Base-by-base conservation (phyloP, 1,140 invertebrate genomes). In the Pseudachorutes palmiensis region DNA sequence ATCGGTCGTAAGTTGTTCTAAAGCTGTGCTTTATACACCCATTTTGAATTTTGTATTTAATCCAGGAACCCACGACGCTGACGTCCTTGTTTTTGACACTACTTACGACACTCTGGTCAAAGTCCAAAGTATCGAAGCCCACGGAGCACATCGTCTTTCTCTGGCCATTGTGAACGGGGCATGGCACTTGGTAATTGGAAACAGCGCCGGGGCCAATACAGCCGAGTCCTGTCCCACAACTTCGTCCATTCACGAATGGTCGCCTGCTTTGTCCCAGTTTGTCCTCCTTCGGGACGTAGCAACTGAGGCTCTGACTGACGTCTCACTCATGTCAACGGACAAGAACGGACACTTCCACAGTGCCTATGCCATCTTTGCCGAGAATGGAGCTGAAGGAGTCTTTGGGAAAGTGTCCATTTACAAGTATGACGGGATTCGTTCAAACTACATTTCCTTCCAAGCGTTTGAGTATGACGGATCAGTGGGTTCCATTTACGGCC, bases 161-260 rank as follows among this genome's bases (percentile, higher is more conserved):
- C 1, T 68, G 14, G 33, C 9, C 1, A 1, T 28, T 19, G 57
- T 64, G 16, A 29, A 67, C 41, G 29, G 36, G 0, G n/a, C 28
- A 2, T 64, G 49, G 60, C 22, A 67, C 32, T 51, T 70, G 12
- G 62, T 51, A 2, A 67, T 70, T 24, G 69, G 61, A n/a, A 70
- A 70, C 29, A 67, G 48, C 45, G n/a, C n/a, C n/a, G 26, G 14
- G 3, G n/a, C 28, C 55, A 58, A 22, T 22, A 58, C 55, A 22
- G 24, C 5, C 5, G 55, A 58, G 5, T 12, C 28, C 55, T 58
- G 28, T 22, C 24, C 28, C 5, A 22, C 28, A 58, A 12, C 55
- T 19, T 41, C 36, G 19, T 9, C 36, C 5, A 41, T 41, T 41
- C 36, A 41, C 36, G 5, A 41, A 41, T 41, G 36, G 36, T 41